These are phyloP conservation scores for Scolopax mira DNA, from an alignment of 2,113 vertebrate genomes.

Conservation along the genomic window DNA sequence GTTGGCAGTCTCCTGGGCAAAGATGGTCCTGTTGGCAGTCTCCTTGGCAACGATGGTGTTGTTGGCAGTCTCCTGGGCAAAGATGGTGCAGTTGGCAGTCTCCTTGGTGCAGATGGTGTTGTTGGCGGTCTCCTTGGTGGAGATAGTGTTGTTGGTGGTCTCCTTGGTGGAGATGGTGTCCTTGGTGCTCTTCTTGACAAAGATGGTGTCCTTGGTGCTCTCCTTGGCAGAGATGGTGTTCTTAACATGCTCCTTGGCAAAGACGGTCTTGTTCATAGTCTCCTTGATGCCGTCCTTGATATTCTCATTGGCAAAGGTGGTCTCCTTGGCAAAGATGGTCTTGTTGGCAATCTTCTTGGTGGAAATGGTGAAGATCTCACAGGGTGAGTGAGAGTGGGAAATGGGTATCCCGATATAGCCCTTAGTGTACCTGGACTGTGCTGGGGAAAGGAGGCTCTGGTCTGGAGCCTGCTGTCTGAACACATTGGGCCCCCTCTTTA, in stretches of 20 bases:
- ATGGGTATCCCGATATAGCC: no score
- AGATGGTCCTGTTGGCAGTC: not conserved
- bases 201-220: not conserved
- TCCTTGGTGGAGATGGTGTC: accelerated
- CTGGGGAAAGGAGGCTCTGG: not conserved
- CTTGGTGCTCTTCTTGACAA: accelerated
- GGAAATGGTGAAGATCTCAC: not conserved
- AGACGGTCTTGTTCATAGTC: not conserved
- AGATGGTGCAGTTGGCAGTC: accelerated
- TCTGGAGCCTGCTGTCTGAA: not conserved
- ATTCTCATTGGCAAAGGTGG: not conserved
- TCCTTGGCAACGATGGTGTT: not conserved
- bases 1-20: not conserved
- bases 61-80: not conserved
- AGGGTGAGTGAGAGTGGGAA: conserved; percentile 55
- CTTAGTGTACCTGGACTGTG: accelerated
- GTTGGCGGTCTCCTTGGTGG: accelerated
- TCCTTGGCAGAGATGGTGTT: not conserved
- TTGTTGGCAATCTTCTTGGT: not conserved
- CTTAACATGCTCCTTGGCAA: not conserved
- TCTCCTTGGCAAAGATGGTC: conserved; percentile 25
- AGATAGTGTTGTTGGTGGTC: accelerated
- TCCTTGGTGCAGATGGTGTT: accelerated
- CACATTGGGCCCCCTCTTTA: not conserved
- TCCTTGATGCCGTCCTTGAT: conserved; percentile 20